Base-by-base conservation (phyloP, 2,888 invertebrate species). In the Panopea generosa region DNA sequence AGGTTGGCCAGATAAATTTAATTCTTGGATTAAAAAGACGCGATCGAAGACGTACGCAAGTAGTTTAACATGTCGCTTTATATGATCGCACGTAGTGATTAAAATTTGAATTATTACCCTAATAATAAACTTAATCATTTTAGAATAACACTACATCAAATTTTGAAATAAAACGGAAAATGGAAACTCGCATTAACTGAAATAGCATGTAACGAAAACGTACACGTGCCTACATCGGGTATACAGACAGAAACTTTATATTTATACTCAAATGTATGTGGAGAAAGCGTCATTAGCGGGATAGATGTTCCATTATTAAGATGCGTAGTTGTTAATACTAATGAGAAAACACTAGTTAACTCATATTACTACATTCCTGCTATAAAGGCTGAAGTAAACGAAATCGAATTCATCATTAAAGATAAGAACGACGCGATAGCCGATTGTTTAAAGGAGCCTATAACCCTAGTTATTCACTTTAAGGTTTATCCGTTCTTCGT, bases 181-280 rank as follows among this genome's bases (percentile, higher is more conserved):
- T 66, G 66, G 57, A 38, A 56, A 33, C 20, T 66, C 16, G 47
- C 49, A 2, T n/a, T 66, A 4, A 22, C 66, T 2, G 66, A 66
- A 57, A 49, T 66, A 33, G 6, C 26, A 45, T 20, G 50, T 29
- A 7, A 47, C 26, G 18, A 61, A n/a, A n/a, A n/a, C n/a, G n/a
- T n/a, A n/a, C n/a, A n/a, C n/a, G n/a, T n/a, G n/a, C n/a, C n/a
- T n/a, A n/a, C n/a, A n/a, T n/a, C n/a, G 22, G 26, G 6, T 14
- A 45, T 24, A 20, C 29, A 40, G 18, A 33, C 4, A 55, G 16
- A 20, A 26, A n/a, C n/a, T 9, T 27, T 45, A 4, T 4, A 45
- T 55, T 11, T 55, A 45, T 45, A 4, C 16, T 45, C n/a, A 3
- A 18, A 45, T 18, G 3, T 45, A 4, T 45, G 45, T 16, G 45